Evolutionary conservation across 2,888 invertebrate species (phyloP).

Genomic region (Nephrotoma appendiculata): DNA sequence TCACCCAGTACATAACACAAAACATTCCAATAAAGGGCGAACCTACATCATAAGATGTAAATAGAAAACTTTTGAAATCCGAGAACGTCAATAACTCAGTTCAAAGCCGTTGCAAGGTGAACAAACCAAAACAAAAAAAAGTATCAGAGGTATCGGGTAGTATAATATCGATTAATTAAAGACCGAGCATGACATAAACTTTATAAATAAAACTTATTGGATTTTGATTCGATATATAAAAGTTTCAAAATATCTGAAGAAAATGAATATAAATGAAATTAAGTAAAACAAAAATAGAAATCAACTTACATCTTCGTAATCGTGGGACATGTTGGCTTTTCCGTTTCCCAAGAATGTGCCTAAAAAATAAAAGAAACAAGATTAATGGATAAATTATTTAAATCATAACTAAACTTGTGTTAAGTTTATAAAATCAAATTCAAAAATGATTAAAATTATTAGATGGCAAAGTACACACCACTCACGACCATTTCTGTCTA

Average conservation of each 20-base stretch:
- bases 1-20: too few species aligned
- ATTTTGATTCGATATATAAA: neutral
- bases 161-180: too few species aligned
- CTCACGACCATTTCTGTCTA: neutral
- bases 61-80: too few species aligned
- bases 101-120: too few species aligned
- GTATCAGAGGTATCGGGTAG: too few species aligned
- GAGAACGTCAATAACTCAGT: too few species aligned
- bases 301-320: constrained; percentile 28
- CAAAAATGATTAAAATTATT: neutral
- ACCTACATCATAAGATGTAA: too few species aligned
- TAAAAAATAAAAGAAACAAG: neutral
- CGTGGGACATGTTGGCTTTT: constrained; percentile 22
- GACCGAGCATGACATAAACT: neutral
- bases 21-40: too few species aligned
- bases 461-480: neutral
- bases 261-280: neutral
- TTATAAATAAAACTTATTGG: neutral
- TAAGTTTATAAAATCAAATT: neutral
- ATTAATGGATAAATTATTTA: neutral
- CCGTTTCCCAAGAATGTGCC: neutral
- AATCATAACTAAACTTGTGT: neutral
- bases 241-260: neutral
- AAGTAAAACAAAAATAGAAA: neutral
- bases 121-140: too few species aligned